A percentile compares a stretch with the other conserved stretches of the same genome.
Evolutionary conservation across 2,113 vertebrate genomes (phyloP).

Genomic region (Cyanoramphus novaezelandiae): DNA sequence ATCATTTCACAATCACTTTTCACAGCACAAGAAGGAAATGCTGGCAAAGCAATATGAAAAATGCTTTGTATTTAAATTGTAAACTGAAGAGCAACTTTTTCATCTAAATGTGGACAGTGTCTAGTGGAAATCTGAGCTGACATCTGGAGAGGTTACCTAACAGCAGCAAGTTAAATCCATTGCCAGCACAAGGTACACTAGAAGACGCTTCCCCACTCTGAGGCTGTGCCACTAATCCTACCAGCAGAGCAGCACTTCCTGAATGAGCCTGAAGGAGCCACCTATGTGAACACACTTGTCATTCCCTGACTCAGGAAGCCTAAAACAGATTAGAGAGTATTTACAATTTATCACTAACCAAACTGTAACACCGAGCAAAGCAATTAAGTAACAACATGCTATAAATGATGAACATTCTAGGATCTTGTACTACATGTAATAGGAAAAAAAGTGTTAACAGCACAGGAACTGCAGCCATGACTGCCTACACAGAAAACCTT

Average conservation of each 20-base stretch:
- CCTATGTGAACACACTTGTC: not conserved
- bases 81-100: not conserved
- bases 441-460: not conserved
- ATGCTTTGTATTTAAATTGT: not conserved
- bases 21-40: not conserved
- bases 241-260: not conserved
- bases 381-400: not conserved
- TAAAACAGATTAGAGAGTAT: not conserved
- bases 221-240: not conserved
- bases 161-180: no score
- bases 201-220: not conserved
- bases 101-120: not conserved
- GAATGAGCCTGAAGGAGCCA: not conserved
- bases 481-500: not conserved
- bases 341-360: not conserved
- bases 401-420: not conserved
- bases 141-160: accelerated
- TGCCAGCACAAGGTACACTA: not conserved
- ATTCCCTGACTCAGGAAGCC: not conserved
- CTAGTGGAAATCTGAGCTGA: not conserved
- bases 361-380: not conserved
- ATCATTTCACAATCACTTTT: not conserved
- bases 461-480: not conserved
- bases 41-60: not conserved
- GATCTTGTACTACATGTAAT: not conserved